phyloP scores from a whole-genome alignment of 2,888 invertebrate genomes.

The Protodeltote pygarga region DNA sequence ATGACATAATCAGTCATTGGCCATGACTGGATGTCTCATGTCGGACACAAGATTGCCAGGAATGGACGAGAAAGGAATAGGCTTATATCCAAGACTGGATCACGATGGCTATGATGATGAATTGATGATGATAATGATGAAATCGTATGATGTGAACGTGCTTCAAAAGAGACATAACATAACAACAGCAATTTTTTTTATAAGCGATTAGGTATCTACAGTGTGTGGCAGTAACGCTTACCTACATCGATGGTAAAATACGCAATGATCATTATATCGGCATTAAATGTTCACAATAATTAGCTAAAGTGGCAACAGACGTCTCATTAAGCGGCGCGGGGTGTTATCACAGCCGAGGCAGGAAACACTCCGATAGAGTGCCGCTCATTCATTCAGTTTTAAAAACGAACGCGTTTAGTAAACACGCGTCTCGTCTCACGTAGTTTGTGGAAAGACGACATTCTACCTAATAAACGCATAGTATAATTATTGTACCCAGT shows the following conservation, averaged over 20 bases:
- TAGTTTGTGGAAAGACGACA: constrained; percentile 20
- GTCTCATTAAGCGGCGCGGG: constrained; percentile 57
- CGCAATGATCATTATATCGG: constrained; percentile 38
- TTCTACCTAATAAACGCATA: constrained; percentile 29
- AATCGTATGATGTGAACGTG: constrained; percentile 14
- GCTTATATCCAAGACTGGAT: too few relatives aligned
- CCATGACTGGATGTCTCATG: too few relatives aligned
- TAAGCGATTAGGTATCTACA: constrained; percentile 41
- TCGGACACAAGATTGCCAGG: too few relatives aligned
- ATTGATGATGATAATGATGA: too few relatives aligned
- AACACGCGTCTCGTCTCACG: constrained; percentile 60
- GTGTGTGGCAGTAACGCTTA: constrained; percentile 36
- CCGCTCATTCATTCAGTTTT: constrained; percentile 75
- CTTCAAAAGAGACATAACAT: neutral
- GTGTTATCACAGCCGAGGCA: constrained; percentile 73
- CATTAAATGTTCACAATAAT: constrained; percentile 51
- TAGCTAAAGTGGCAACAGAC: constrained; percentile 51
- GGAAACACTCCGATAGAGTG: constrained; percentile 69
- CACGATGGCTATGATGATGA: too few relatives aligned
- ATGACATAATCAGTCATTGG: too few relatives aligned
- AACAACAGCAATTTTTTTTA: constrained; percentile 21
- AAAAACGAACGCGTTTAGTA: constrained; percentile 65
- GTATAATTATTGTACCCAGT: constrained; percentile 28
- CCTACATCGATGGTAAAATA: constrained; percentile 40
- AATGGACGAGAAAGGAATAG: too few relatives aligned